Evolutionary conservation across 2,797 vertebrate genomes (phyloP), one percentile per base, ranked within the genome.

Genomic region (Acipenser transmontanus): DNA sequence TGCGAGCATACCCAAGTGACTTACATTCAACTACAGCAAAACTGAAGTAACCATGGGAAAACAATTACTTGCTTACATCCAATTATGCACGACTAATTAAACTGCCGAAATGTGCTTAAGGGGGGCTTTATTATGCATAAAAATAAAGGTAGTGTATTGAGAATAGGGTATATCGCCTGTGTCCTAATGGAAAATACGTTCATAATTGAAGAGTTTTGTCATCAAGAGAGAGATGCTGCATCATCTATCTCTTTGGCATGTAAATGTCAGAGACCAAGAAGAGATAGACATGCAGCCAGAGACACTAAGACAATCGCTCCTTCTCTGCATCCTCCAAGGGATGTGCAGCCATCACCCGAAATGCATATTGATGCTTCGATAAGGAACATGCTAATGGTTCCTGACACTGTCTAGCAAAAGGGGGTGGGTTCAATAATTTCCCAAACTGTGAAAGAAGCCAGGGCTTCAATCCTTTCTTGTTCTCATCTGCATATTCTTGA

Each of bases 131-230:
- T 51, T 50, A 49, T 20, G 59, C 59, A 47, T 17, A 8, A 13
- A 11, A 49, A 49, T 54, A 62, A 47, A 57, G 9, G 54, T 57
- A n/a, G 54, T 57, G 12, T 3, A 13, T 9, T 57, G 54, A 13
- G 54, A 11, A 57, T 11, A 57, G 54, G 12, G 12, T 57, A n/a
- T 57, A 57, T 52, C 50, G 3, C 50, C 50, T 8, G 50, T 8
- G 6, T 12, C 50, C 7, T 52, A 13, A 13, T 8, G 72, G 68
- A 76, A 74, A 54, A 72, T 76, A 72, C 73, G 77, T 78, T 77
- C 78, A 74, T 76, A 78, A 77, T 62, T 60, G 70, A 73, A 73
- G 69, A 61, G 69, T 76, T 73, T 73, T 71, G 72, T 74, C 69
- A 69, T 68, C 70, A 70, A 80, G 66, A 62, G 34, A 76, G 48